phyloP scores from a whole-genome alignment of 2,888 invertebrate species.

The Podotricha telesiphe region DNA sequence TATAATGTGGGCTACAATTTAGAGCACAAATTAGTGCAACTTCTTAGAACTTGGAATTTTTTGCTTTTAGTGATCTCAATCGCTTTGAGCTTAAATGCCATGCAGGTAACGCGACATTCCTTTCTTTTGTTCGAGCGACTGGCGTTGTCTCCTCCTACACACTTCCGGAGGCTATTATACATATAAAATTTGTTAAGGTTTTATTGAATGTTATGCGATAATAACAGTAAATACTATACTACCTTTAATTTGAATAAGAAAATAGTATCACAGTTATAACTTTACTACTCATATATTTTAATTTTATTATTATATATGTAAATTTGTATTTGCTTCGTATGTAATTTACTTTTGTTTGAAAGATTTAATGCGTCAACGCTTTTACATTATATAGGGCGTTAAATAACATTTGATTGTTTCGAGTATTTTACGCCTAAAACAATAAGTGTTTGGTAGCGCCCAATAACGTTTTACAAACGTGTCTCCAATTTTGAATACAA shows the following conservation, averaged over 20 bases:
- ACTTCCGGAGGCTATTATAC: conserved; percentile 66
- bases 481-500: conserved; percentile 37
- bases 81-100: conserved; percentile 36
- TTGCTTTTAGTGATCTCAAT: conserved; percentile 40
- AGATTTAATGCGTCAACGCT: not conserved
- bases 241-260: conserved; percentile 33
- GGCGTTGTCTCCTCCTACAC: conserved; percentile 65
- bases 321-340: not conserved
- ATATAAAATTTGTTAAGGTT: conserved; percentile 54
- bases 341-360: not conserved
- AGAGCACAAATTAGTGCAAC: conserved; percentile 21
- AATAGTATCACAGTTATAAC: conserved; percentile 3
- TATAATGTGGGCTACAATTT: conserved; percentile 27
- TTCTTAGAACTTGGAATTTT: conserved; percentile 34
- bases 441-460: conserved; percentile 19
- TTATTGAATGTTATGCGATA: conserved; percentile 37
- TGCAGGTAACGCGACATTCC: conserved; percentile 75
- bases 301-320: not conserved
- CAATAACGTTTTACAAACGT: conserved; percentile 11
- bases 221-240: conserved; percentile 39
- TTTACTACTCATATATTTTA: not conserved
- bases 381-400: not conserved
- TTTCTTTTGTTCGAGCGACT: conserved; percentile 63
- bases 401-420: conserved; percentile 12
- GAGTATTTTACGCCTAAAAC: not conserved